Conservation (phyloP, 2,113 vertebrate species). For the Hylia prasina region DNA sequence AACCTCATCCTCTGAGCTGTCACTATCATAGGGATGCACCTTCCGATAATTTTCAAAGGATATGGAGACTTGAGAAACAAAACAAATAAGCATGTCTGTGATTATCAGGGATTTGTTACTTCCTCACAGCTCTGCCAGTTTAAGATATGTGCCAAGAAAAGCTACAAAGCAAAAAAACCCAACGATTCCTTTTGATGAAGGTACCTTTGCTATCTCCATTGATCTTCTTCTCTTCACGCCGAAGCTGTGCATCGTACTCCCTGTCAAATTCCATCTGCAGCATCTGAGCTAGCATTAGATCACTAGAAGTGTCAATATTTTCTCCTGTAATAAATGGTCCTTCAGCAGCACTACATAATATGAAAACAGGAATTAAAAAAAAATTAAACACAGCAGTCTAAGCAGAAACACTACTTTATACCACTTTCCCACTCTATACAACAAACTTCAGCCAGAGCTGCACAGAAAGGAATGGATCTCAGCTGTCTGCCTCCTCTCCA, state of each 20-base stretch:
- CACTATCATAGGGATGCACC: conserved; percentile 92
- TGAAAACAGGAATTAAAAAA: background rate
- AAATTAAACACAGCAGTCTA: background rate
- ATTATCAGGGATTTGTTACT: background rate
- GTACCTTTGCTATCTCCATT: conserved; percentile 98
- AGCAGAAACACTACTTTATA: background rate
- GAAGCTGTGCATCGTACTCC: conserved; percentile 93
- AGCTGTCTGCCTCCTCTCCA: background rate
- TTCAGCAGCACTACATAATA: conserved; percentile 71
- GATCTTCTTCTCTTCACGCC: conserved; percentile 92
- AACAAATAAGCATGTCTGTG: background rate
- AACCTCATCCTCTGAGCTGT: conserved; percentile 95
- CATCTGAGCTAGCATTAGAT: conserved; percentile 96
- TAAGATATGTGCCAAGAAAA: background rate
- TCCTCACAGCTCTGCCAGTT: background rate
- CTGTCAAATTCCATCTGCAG: conserved; percentile 96
- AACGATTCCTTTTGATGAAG: background rate
- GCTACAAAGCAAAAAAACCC: background rate
- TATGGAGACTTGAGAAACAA: conserved; percentile 86
- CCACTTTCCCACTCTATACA: background rate
- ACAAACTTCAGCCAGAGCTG: background rate
- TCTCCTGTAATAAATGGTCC: conserved; percentile 74
- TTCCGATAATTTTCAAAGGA: conserved; percentile 98
- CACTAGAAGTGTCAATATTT: conserved; percentile 84
- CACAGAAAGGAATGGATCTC: background rate